A percentile compares a stretch with the other conserved stretches of the same genome.
phyloP scores from a whole-genome alignment of 1,140 invertebrate genomes.

The Probaryconus sp. region DNA sequence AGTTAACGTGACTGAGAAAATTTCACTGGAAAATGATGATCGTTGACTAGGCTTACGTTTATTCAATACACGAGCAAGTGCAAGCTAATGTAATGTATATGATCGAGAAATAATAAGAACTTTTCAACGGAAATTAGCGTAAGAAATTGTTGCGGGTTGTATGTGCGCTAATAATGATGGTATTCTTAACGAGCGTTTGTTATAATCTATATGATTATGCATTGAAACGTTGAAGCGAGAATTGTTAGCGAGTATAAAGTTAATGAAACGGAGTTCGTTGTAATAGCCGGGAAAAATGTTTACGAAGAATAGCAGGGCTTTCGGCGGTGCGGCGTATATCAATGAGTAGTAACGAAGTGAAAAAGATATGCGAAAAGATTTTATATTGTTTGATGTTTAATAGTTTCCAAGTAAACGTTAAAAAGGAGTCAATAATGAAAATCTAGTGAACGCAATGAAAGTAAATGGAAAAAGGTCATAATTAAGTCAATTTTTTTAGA shows the following conservation, averaged over 20 bases:
- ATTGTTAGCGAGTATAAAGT: conserved; percentile 48
- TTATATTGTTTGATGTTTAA: too few species aligned
- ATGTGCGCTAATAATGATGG: conserved; percentile 46
- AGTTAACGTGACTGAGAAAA: too few species aligned
- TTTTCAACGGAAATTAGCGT: conserved; percentile 45
- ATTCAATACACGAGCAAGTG: conserved; percentile 30
- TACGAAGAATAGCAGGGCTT: conserved; percentile 29
- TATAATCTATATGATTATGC: conserved; percentile 46
- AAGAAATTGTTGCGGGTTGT: conserved; percentile 38
- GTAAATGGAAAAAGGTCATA: too few species aligned
- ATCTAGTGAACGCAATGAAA: too few species aligned
- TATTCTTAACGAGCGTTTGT: conserved; percentile 46
- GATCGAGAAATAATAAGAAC: conserved; percentile 47
- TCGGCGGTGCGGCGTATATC: conserved; percentile 27
- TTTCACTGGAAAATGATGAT: too few species aligned
- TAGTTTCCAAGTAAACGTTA: too few species aligned
- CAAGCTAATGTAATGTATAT: conserved; percentile 40
- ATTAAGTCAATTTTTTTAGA: too few species aligned
- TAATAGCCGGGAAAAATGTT: conserved; percentile 31
- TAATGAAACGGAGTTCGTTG: conserved; percentile 34
- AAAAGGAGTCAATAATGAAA: too few species aligned
- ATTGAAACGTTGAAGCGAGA: conserved; percentile 37
- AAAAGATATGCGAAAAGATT: conserved; percentile 22
- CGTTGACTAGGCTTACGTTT: conserved; percentile 22
- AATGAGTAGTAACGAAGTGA: conserved; percentile 45